Evolutionary conservation across 2,797 vertebrate species (phyloP), one percentile per base, ranked within the genome.

Genomic region (Moxostoma hubbsi): DNA sequence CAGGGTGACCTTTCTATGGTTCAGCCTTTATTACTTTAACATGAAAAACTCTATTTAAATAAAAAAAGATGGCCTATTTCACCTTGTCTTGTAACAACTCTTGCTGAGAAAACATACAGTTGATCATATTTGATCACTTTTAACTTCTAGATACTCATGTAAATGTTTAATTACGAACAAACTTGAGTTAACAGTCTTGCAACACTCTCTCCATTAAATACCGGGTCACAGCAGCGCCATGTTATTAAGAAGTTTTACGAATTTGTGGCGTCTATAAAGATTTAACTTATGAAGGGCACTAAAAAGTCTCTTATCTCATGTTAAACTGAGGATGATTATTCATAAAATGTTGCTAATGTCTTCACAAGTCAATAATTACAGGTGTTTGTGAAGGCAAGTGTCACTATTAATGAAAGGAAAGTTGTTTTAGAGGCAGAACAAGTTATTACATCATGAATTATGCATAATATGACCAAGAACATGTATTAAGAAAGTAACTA

Each of bases 1-100:
- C 91, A 91, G 90, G 90, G 90, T 93, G 91, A 93, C 89, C 92
- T 91, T 90, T 90, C 85, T 79, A 73, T 81, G 86, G 62, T 83
- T 86, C 68, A 85, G 81, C 87, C 81, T 82, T 85, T 84, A 89
- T 85, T 83, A 62, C 65, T 53, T 24, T 18, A 66, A 67, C 53
- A 65, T 76, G 54, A 76, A 61, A 77, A 70, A 62, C 63, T 46
- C 18, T 1, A 70, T 70, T 77, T 24, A 54, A 77, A 70, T 12
- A 77, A 66, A 70, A 70, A 77, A 70, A 77, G 75, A 77, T 36
- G 16, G 49, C 57, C 66, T 70, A 45, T 59, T 49, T 77, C 75
- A 70, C 58, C 75, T 69, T 36, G 46, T 36, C 75, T 15, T 59
- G 75, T 51, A 15, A 61, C 51, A 53, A 57, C 58, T 18, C 9